Evolutionary conservation across 2,113 vertebrate genomes (phyloP).

Genomic region (Mustela nigripes): DNA sequence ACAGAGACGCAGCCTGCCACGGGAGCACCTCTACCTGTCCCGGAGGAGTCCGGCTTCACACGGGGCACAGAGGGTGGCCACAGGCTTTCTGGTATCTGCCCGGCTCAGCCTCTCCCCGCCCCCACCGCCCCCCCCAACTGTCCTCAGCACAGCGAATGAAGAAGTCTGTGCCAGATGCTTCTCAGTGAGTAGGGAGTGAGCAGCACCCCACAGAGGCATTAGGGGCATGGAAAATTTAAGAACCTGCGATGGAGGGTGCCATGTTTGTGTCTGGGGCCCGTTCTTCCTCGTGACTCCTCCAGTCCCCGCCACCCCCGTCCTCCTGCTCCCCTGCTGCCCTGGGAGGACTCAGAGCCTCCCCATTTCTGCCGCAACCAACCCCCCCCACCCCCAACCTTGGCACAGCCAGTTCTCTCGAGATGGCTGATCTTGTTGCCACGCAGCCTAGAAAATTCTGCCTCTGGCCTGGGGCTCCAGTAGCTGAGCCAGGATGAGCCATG

Average conservation of each 20-base stretch:
- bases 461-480: neutral
- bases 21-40: neutral
- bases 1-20: neutral
- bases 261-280: neutral
- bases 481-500: neutral
- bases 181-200: neutral
- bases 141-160: neutral
- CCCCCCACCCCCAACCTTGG: neutral
- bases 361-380: neutral
- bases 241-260: rapidly evolving
- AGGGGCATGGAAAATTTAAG: rapidly evolving
- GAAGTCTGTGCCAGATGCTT: rapidly evolving
- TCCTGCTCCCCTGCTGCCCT: neutral
- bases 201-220: neutral
- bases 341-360: neutral
- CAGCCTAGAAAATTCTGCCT: neutral
- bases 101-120: neutral
- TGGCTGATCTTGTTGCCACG: neutral
- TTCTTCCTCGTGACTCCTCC: neutral
- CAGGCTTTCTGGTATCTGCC: neutral
- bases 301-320: neutral
- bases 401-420: neutral
- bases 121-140: rapidly evolving
- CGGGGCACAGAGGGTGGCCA: rapidly evolving
- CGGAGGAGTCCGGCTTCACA: neutral